phyloP scores from a whole-genome alignment of 2,888 invertebrate species.

The Iselma pallidipennis region DNA sequence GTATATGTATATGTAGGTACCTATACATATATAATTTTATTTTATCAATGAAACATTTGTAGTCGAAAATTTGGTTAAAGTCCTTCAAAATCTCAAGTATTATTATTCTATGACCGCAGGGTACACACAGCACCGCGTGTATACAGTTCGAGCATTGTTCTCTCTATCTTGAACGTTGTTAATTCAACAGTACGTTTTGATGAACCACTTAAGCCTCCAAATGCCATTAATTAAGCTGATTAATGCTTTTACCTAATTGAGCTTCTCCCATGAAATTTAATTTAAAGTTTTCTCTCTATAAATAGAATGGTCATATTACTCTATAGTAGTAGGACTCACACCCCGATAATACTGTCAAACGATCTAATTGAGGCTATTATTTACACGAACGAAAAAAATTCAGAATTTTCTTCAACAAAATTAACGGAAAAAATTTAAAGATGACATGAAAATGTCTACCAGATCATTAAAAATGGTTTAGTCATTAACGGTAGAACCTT shows the following conservation, averaged over 20 bases:
- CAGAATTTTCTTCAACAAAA: too few relatives aligned
- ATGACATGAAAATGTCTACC: too few relatives aligned
- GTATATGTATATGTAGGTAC: too few relatives aligned
- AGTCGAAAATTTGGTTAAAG: not conserved
- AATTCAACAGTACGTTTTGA: constrained; percentile 15
- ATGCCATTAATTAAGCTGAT: constrained; percentile 26
- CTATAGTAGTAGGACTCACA: not conserved
- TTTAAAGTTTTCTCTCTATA: constrained; percentile 25
- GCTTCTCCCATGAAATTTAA: constrained; percentile 28
- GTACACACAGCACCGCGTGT: not conserved
- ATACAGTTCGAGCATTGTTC: not conserved
- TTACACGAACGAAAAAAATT: not conserved
- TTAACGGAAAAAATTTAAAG: not conserved
- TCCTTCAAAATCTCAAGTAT: not conserved
- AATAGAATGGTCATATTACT: constrained; percentile 9
- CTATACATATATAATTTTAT: too few relatives aligned
- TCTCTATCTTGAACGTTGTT: constrained; percentile 5
- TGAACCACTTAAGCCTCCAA: constrained; percentile 24
- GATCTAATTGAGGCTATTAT: not conserved
- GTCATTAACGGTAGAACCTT: not conserved
- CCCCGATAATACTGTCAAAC: not conserved
- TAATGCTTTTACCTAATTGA: constrained; percentile 28
- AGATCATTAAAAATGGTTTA: not conserved
- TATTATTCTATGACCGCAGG: not conserved
- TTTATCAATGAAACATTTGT: too few relatives aligned